Evolutionary conservation across 2,888 invertebrate genomes (phyloP).

Genomic region (Eupithecia abbreviata): DNA sequence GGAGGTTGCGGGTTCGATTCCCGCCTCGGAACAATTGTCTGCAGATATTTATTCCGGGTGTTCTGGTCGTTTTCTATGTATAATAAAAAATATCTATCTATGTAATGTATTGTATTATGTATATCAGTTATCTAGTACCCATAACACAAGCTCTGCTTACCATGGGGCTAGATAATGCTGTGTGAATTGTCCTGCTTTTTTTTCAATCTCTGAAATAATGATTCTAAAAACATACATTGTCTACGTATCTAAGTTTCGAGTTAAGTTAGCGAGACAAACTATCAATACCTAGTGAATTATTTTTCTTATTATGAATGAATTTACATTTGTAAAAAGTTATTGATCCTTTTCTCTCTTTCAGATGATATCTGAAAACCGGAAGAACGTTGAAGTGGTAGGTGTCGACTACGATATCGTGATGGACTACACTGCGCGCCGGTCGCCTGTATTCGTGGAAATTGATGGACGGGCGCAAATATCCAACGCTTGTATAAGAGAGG

Average conservation of each 20-base stretch:
- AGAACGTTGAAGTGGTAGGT: slow-evolving; percentile 66
- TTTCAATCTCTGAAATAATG: too few relatives aligned
- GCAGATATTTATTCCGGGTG: too few relatives aligned
- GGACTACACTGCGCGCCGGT: slow-evolving; percentile 61
- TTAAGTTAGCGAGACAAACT: background rate
- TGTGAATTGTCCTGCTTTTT: too few relatives aligned
- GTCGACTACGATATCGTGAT: slow-evolving; percentile 69
- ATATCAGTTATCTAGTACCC: too few relatives aligned
- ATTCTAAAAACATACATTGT: background rate
- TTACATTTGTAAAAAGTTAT: background rate
- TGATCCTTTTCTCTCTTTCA: slow-evolving; percentile 50
- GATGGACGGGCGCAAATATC: slow-evolving; percentile 70
- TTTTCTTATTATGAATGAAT: background rate
- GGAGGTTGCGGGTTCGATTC: too few relatives aligned
- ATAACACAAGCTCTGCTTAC: too few relatives aligned
- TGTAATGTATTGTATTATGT: too few relatives aligned
- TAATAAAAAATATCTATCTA: too few relatives aligned
- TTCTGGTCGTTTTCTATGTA: too few relatives aligned
- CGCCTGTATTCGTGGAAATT: slow-evolving; percentile 64
- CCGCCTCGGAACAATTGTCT: too few relatives aligned
- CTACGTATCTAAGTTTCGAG: background rate
- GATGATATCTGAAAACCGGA: slow-evolving; percentile 74
- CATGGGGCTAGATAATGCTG: too few relatives aligned
- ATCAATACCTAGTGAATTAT: background rate
- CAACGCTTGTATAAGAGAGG: slow-evolving; percentile 57